Conservation (phyloP, 1,140 invertebrate genomes). For the Eupeodes corollae region DNA sequence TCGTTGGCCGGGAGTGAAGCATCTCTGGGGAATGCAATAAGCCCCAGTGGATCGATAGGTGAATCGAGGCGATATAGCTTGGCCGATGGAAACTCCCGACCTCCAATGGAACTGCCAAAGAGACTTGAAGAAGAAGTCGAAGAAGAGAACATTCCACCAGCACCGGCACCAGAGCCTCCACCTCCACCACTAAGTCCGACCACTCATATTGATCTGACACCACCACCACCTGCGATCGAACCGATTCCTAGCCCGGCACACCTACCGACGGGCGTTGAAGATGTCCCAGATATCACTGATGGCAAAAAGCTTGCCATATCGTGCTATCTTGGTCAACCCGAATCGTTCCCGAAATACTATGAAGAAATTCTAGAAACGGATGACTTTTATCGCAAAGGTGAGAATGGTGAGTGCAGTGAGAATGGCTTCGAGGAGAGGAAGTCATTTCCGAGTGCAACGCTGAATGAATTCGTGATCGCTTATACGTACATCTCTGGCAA, state of each 20-base stretch:
- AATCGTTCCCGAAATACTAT: conserved; percentile 60
- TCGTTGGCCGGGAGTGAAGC: conserved; percentile 69
- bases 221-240: conserved; percentile 32
- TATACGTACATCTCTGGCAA: conserved; percentile 81
- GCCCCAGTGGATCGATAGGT: conserved; percentile 38
- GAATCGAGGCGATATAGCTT: conserved; percentile 36
- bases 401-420: conserved; percentile 33
- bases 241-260: conserved; percentile 25
- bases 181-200: conserved; percentile 30
- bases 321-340: conserved; percentile 71
- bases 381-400: conserved; percentile 30
- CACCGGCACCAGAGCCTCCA: conserved; percentile 35
- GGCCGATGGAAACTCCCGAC: conserved; percentile 34
- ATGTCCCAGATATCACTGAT: conserved; percentile 63
- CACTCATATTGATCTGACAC: conserved; percentile 33
- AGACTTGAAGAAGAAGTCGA: conserved; percentile 41
- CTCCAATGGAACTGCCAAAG: conserved; percentile 39
- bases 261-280: conserved; percentile 42
- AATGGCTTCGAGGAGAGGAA: conserved; percentile 24
- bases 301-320: conserved; percentile 75
- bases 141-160: conserved; percentile 39
- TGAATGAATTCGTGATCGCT: conserved; percentile 66
- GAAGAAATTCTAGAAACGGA: conserved; percentile 50
- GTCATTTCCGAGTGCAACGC: conserved; percentile 15
- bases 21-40: conserved; percentile 54